Conservation (phyloP, 2,113 vertebrate genomes). For the Tetrax tetrax region DNA sequence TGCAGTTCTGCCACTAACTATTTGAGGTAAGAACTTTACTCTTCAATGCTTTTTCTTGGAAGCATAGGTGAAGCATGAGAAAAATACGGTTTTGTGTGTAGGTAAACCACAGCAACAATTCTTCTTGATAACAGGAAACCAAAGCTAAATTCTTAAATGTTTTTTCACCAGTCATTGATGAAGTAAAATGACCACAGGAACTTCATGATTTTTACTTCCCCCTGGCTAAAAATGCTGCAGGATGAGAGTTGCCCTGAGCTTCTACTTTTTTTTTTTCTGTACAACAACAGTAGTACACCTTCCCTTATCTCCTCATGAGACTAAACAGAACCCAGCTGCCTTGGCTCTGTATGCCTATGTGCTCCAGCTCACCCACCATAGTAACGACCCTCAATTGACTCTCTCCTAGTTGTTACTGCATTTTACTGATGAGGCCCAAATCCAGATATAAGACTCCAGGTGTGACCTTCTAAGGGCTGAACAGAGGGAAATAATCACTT, state of each 20-base stretch:
- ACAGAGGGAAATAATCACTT: neutral
- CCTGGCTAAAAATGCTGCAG: neutral
- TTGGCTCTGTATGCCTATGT: neutral
- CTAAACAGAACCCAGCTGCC: neutral
- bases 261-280: neutral
- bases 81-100: neutral
- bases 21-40: neutral
- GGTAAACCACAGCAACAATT: neutral
- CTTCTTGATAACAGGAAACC: neutral
- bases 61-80: rapidly evolving
- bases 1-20: neutral
- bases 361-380: neutral
- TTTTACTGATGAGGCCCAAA: neutral
- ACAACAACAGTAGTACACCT: neutral
- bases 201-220: neutral
- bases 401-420: neutral
- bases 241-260: neutral
- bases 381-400: neutral
- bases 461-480: neutral
- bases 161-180: neutral
- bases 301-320: neutral
- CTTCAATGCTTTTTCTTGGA: neutral
- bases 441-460: neutral
- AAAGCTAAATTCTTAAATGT: neutral
- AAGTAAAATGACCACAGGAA: neutral